phyloP scores from a whole-genome alignment of 2,113 vertebrate species.

The Melanerpes formicivorus region DNA sequence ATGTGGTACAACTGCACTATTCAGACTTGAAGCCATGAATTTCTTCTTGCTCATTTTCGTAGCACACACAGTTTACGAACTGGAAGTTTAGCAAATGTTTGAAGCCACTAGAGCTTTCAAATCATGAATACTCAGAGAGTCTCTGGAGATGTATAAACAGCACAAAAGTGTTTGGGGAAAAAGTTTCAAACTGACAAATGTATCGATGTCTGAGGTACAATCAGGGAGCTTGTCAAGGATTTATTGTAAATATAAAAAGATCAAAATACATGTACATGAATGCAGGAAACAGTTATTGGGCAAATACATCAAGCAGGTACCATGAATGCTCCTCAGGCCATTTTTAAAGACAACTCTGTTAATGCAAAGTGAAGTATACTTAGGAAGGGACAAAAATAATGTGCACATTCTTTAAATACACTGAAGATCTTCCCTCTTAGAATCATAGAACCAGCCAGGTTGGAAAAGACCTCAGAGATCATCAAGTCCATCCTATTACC shows the following conservation, averaged over 20 bases:
- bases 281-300: background rate
- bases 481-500: too few relatives aligned
- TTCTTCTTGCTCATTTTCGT: background rate
- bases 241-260: background rate
- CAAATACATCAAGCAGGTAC: background rate
- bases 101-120: background rate
- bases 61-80: background rate
- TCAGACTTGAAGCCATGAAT: background rate
- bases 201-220: background rate
- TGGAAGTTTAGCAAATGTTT: background rate
- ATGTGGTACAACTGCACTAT: background rate
- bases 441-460: too few relatives aligned
- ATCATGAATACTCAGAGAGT: background rate
- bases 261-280: background rate
- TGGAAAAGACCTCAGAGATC: too few relatives aligned
- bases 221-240: background rate
- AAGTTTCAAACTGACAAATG: background rate
- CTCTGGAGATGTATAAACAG: background rate
- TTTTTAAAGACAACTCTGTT: background rate
- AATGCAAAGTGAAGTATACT: background rate
- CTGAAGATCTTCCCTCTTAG: background rate
- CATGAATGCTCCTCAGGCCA: rapidly evolving
- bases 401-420: background rate
- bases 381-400: background rate
- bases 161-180: background rate